Conservation (phyloP, 2,888 invertebrate genomes). For the Pedicia rivosa region DNA sequence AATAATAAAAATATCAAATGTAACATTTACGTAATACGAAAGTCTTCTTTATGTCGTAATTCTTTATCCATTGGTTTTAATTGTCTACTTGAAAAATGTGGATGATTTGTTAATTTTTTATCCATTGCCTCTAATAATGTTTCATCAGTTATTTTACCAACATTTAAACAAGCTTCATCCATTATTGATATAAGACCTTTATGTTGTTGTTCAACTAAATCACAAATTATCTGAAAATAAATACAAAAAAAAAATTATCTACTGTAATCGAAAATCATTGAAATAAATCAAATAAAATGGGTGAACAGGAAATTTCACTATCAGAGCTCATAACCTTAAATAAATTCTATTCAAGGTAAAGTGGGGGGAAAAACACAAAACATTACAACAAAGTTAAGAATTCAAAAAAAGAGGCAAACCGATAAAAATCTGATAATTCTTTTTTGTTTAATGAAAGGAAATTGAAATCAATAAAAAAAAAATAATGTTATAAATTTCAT, state of each 20-base stretch:
- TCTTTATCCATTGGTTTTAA: constrained; percentile 68
- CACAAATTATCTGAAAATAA: constrained; percentile 55
- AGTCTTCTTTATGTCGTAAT: constrained; percentile 60
- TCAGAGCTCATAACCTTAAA: too few relatives aligned
- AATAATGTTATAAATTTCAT: too few relatives aligned
- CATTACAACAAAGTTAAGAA: too few relatives aligned
- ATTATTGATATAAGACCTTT: constrained; percentile 84
- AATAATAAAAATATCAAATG: too few relatives aligned
- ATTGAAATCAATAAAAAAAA: too few relatives aligned
- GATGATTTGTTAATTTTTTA: constrained; percentile 65
- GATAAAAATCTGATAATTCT: too few relatives aligned
- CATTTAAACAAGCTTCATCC: constrained; percentile 94
- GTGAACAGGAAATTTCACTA: background rate
- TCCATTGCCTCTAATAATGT: constrained; percentile 89
- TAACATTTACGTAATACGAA: constrained; percentile 46
- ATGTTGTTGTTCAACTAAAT: constrained; percentile 85
- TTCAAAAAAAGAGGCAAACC: too few relatives aligned
- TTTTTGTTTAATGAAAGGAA: too few relatives aligned
- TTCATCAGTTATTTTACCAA: constrained; percentile 76
- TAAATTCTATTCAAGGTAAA: too few relatives aligned
- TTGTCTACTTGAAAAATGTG: constrained; percentile 81
- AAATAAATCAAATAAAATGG: background rate
- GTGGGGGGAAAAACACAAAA: too few relatives aligned
- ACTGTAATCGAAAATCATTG: too few relatives aligned
- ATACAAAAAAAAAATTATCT: too few relatives aligned